Evolutionary conservation across 2,888 invertebrate genomes (phyloP), one percentile per base, ranked within the genome.

Genomic region (Agapostemon virescens): DNA sequence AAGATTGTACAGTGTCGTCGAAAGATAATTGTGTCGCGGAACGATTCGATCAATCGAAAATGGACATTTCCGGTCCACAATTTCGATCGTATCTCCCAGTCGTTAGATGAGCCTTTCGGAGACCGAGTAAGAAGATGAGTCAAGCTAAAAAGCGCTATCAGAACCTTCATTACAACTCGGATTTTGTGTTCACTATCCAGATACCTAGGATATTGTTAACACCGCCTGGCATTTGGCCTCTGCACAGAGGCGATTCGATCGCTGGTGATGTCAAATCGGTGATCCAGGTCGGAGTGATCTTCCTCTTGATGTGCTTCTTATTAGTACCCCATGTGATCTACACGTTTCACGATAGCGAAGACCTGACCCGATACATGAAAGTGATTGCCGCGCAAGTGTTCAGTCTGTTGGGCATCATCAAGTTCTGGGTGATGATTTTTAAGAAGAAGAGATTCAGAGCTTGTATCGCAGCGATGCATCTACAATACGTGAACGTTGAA

Each of bases 171-270:
- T 89, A 90, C 52, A 66, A 86, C 55, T 45, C 74, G 1, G 91
- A 91, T 63, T 83, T 86, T 5, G 89, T 89, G 69, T 92, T 88
- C 74, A 89, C 89, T 17, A 84, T 90, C 0, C 81, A 76, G 11
- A 87, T 91, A 1, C 88, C 91, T 0, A 85, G 88, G 52, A 88
- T 83, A 0, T 80, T 92, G 5, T 74, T 92, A 38, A 90, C 86
- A 4, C 90, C 91, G 0, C 83, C 91, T 4, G 92, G 91, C 11
- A 90, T 92, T 66, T 92, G 91, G 90, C 92, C 92, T 0, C 82
- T 90, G 0, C 84, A 88, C 80, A 88, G 89, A 1, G 86, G 88
- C 66, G 86, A 88, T 5, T 87, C 79, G 5, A 3, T 70, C 0
- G 45, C 45, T 0, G 87, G 83, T 15, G 84, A 82, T 26, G 49